Conservation (phyloP, 2,888 invertebrate genomes). For the Eupithecia centaureata region DNA sequence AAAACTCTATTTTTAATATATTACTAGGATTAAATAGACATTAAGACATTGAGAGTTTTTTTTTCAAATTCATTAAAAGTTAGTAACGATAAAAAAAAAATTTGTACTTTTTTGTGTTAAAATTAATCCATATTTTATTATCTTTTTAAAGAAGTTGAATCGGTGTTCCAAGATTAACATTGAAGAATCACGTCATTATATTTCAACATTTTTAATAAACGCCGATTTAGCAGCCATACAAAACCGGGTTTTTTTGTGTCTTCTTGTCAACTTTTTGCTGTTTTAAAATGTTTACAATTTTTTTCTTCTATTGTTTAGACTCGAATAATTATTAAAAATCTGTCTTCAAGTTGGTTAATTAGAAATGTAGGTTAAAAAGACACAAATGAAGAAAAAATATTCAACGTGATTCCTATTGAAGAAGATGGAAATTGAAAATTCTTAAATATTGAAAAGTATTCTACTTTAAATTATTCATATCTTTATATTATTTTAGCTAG, state of each 20-base stretch:
- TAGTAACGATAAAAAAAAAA: not conserved
- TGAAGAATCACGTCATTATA: constrained; percentile 49
- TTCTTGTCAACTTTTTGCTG: constrained; percentile 7
- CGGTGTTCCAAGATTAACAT: constrained; percentile 16
- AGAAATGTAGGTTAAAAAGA: constrained; percentile 14
- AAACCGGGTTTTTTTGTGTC: constrained; percentile 42
- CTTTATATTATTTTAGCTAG: not conserved
- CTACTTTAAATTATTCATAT: constrained; percentile 27
- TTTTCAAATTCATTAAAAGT: constrained; percentile 24
- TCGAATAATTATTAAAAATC: not conserved
- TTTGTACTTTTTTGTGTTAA: not conserved
- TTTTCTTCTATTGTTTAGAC: too few relatives aligned
- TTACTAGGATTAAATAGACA: too few relatives aligned
- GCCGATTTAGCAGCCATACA: constrained; percentile 68
- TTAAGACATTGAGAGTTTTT: too few relatives aligned
- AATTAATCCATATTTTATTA: constrained; percentile 11
- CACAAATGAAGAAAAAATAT: constrained; percentile 47
- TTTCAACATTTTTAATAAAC: constrained; percentile 46
- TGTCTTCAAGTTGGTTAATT: not conserved
- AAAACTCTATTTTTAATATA: not conserved
- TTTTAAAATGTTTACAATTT: not conserved
- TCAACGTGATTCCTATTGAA: constrained; percentile 44
- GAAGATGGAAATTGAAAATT: not conserved
- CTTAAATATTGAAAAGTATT: not conserved
- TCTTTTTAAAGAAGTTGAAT: constrained; percentile 6